Conservation (phyloP, 2,888 invertebrate genomes). For the Limnephilus rhombicus region DNA sequence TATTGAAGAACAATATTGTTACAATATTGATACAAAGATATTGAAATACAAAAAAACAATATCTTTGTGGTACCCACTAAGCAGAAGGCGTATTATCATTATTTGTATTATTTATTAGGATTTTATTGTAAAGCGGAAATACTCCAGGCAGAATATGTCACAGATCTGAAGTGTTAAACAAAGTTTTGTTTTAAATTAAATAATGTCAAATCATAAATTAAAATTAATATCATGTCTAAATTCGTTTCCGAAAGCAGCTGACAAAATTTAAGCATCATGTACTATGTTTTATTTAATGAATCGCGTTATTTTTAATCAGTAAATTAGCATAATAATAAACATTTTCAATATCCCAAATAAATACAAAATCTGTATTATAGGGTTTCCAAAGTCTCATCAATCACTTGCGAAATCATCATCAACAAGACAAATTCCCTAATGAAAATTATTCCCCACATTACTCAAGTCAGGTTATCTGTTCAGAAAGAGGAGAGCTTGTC, state of each 20-base stretch:
- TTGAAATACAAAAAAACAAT: no score
- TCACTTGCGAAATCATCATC: neutral
- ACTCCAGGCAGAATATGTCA: no score
- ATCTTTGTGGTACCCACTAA: no score
- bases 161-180: no score
- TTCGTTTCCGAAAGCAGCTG: neutral
- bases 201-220: no score
- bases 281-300: neutral
- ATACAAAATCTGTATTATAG: neutral
- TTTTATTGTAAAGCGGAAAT: no score
- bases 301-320: neutral
- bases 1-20: no score
- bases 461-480: neutral
- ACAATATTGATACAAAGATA: no score
- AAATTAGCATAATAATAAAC: neutral
- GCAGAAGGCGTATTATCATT: no score
- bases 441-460: neutral
- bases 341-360: neutral
- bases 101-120: no score
- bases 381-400: neutral
- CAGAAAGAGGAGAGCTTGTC: neutral
- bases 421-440: neutral
- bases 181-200: no score
- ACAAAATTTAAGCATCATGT: neutral
- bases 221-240: no score